Conservation (phyloP, 2,113 vertebrate genomes). For the Hydropotes inermis region DNA sequence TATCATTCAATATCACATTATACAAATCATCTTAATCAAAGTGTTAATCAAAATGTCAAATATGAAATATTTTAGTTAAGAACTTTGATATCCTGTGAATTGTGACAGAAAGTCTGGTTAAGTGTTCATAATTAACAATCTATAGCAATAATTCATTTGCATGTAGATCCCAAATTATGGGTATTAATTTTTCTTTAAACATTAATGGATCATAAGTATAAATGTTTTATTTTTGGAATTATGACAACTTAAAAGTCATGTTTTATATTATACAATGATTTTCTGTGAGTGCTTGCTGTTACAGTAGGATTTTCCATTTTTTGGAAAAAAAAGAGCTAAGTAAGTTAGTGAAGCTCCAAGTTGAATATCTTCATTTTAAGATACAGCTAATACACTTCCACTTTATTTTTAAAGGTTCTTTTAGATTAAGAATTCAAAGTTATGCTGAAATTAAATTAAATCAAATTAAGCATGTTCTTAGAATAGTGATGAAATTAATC, state of each 20-base stretch:
- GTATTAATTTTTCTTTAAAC: neutral
- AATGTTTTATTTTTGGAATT: neutral
- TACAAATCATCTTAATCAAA: neutral
- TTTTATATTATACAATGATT: neutral
- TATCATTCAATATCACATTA: neutral
- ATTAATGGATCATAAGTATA: neutral
- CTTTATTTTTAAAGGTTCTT: conserved; percentile 4
- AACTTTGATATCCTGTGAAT: neutral
- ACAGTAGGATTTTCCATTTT: neutral
- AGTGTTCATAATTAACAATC: neutral
- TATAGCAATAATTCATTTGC: neutral
- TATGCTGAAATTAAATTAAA: conserved; percentile 39
- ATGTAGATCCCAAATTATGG: neutral
- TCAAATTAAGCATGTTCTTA: conserved; percentile 47
- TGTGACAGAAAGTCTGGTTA: neutral
- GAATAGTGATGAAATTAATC: conserved; percentile 52
- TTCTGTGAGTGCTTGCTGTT: conserved; percentile 7
- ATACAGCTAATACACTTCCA: conserved; percentile 5
- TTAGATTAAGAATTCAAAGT: conserved; percentile 47
- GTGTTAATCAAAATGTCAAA: neutral
- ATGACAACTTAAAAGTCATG: neutral
- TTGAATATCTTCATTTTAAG: neutral
- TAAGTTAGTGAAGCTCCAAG: neutral
- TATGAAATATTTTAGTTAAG: neutral
- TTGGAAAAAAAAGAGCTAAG: neutral